Evolutionary conservation across 2,797 vertebrate genomes (phyloP), one percentile per base, ranked within the genome.

Genomic region (Fratercula arctica): DNA sequence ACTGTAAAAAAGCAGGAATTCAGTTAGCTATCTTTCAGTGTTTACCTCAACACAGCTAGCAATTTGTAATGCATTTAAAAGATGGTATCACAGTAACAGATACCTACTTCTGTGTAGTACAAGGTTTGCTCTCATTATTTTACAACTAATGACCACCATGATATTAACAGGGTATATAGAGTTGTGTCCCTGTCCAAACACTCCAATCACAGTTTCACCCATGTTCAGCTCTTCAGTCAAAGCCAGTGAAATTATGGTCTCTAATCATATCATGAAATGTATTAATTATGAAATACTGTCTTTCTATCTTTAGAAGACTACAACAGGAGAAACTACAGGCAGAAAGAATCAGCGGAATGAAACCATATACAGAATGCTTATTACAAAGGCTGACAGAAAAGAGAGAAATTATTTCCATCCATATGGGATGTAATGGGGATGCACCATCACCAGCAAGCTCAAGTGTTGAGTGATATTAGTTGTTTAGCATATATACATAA

Each of bases 401-500:
- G 54, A 85, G 51, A 6, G 37, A 39, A 79, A 54, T 19, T 20
- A 9, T 48, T 66, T 72, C 59, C 45, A 83, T 13, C 33, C 11
- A 0, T 20, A 29, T 1, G 1, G 9, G 33, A 41, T 37, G 20
- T 17, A 39, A 16, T 1, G 14, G 21, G 45, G 54, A 28, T 45
- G 39, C 19, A 5, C 25, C 57, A 26, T 13, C 57, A 59, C 31
- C 60, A 48, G 7, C 46, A 61, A 59, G 48, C 31, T 56, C 69
- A 68, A 16, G 33, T 33, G 21, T 1, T 57, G 33, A 57, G 56
- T 13, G 56, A 57, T 23, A 14, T n/a, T n/a, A 57, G 20, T 57
- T 57, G 54, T n/a, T 57, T 57, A 33, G 19, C 31, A 9, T 33
- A 57, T n/a, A 57, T 57, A 57, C 19, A 3, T 57, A n/a, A 21